Evolutionary conservation across 2,797 vertebrate species (phyloP).

Genomic region (Eidolon dupreanum): DNA sequence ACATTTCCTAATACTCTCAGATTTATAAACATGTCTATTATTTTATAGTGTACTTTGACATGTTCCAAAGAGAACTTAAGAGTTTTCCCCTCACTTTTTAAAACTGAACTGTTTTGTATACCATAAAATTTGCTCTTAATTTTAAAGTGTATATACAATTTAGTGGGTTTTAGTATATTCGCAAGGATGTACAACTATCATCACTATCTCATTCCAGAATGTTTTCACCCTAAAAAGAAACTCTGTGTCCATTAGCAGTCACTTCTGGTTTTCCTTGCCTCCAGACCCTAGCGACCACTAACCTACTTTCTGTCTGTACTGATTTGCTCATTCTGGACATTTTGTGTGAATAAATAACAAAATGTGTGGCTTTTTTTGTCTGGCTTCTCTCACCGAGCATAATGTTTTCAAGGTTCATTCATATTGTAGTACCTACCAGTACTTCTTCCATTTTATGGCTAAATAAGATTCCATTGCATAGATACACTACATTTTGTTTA

Average conservation of each 20-base stretch:
- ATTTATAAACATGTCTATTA: conserved; percentile 64
- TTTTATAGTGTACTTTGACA: conserved; percentile 43
- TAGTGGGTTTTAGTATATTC: not conserved
- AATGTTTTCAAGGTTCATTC: not conserved
- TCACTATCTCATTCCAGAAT: not conserved
- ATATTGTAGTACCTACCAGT: not conserved
- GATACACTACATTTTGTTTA: not conserved
- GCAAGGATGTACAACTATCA: not conserved
- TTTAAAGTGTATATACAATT: not conserved
- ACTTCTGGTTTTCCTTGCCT: not conserved
- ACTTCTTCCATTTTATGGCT: not conserved
- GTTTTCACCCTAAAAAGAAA: not conserved
- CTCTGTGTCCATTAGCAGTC: not conserved
- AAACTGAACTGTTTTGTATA: not conserved
- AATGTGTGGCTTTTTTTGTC: not conserved
- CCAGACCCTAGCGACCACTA: not conserved
- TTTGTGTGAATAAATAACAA: not conserved
- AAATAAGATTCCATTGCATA: not conserved
- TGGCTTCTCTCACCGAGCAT: not conserved
- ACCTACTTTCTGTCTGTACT: not conserved
- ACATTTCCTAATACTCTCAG: conserved; percentile 62
- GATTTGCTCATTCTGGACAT: not conserved
- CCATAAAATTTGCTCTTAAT: conserved; percentile 18
- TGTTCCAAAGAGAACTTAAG: not conserved
- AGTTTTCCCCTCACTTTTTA: not conserved